A percentile compares a stretch with the other conserved stretches of the same genome.
These are phyloP conservation scores for Lindbergichthys nudifrons DNA, from an alignment of 2,797 vertebrate species.

Conservation along the genomic window DNA sequence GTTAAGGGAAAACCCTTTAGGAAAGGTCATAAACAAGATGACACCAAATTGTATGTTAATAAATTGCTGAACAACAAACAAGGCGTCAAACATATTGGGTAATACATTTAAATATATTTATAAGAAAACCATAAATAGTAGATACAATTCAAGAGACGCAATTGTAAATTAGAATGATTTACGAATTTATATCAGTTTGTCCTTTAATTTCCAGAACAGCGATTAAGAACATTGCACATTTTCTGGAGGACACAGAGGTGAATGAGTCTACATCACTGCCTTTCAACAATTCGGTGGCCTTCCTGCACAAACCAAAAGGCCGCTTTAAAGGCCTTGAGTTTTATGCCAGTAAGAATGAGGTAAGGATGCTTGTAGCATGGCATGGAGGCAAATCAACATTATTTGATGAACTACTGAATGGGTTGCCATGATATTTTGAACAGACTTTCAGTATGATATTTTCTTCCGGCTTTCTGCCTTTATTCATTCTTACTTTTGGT, in stretches of 20 bases:
- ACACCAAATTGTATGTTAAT: not conserved
- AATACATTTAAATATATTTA: conserved; percentile 7
- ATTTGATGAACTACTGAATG: too few relatives aligned
- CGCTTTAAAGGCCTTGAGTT: conserved; percentile 26
- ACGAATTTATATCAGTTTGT: not conserved
- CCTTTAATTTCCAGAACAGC: conserved; percentile 28
- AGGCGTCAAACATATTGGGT: rapidly evolving
- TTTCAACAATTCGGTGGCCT: rapidly evolving
- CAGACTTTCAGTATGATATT: too few relatives aligned
- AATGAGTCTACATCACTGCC: rapidly evolving
- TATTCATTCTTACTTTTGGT: too few relatives aligned
- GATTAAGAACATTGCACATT: rapidly evolving
- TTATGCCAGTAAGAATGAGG: conserved; percentile 35
- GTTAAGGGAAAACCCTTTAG: not conserved
- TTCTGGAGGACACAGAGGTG: conserved; percentile 10
- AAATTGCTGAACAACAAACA: rapidly evolving
- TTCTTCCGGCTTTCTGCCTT: too few relatives aligned
- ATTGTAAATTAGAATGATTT: not conserved
- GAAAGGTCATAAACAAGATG: not conserved
- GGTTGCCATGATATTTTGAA: too few relatives aligned
- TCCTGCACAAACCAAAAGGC: not conserved
- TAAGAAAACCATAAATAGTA: not conserved
- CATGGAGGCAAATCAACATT: too few relatives aligned
- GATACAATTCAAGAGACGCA: not conserved
- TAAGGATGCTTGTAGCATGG: conserved; percentile 23